A percentile compares a stretch with the other conserved stretches of the same genome.
Evolutionary conservation across 2,113 vertebrate species (phyloP).

Genomic region (Poecile atricapillus): DNA sequence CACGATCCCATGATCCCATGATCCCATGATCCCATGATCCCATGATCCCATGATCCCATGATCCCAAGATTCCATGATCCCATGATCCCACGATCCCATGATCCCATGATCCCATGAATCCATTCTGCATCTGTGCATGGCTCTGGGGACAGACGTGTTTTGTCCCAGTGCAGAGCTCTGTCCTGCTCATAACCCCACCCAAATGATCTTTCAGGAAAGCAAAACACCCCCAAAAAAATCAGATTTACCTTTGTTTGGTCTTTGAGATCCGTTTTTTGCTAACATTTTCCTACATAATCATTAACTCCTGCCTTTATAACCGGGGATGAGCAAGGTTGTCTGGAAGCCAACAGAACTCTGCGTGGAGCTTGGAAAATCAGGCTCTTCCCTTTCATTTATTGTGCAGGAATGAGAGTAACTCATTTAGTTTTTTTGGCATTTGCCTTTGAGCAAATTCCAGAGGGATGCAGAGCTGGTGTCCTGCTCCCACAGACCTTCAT

Average conservation of each 20-base stretch:
- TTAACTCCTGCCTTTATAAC: neutral
- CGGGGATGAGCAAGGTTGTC: neutral
- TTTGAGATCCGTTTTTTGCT: neutral
- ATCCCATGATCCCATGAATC: neutral
- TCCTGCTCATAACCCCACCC: neutral
- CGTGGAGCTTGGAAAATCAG: neutral
- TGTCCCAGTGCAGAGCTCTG: neutral
- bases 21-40: neutral
- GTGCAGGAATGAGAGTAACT: neutral
- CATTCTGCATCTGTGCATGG: rapidly evolving
- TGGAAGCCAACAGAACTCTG: neutral
- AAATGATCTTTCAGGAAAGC: neutral
- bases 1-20: neutral
- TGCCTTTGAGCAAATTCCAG: neutral
- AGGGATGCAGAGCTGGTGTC: neutral
- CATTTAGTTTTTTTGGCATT: neutral
- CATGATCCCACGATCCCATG: neutral
- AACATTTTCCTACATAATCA: neutral
- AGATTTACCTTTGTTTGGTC: neutral
- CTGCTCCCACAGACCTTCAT: neutral
- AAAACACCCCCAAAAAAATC: neutral
- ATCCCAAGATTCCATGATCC: neutral
- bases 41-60: neutral
- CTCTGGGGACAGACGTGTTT: neutral
- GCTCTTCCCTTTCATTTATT: neutral